Percentiles rank a stretch among this genome's conserved stretches.
Evolutionary conservation across 2,797 vertebrate genomes (phyloP).

Genomic region (Dendrocincla fuliginosa): DNA sequence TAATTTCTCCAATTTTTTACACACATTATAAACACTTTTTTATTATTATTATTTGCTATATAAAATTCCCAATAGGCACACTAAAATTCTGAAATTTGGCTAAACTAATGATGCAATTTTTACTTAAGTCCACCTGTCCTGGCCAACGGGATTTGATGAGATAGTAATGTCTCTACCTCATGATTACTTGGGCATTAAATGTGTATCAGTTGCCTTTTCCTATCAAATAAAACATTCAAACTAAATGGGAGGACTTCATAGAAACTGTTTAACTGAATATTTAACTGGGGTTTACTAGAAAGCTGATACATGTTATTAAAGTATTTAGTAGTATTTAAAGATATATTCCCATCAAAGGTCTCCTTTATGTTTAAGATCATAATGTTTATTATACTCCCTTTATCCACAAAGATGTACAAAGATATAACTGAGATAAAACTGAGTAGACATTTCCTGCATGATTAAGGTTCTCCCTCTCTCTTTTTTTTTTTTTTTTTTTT

Average conservation of each 20-base stretch:
- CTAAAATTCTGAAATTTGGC: background rate
- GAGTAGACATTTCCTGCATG: constrained; percentile 4
- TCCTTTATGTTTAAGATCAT: background rate
- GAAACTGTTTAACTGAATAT: background rate
- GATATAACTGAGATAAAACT: constrained; percentile 1
- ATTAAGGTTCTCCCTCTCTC: background rate
- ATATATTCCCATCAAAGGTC: constrained; percentile 1
- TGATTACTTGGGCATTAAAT: background rate
- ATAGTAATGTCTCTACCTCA: background rate
- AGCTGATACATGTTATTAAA: background rate
- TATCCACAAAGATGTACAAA: background rate
- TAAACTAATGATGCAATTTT: background rate
- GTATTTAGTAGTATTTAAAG: background rate
- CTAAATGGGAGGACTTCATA: constrained; percentile 10
- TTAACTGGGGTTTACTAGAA: background rate
- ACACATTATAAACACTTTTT: background rate
- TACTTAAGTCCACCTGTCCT: background rate
- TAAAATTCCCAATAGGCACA: background rate
- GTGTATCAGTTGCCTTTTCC: background rate
- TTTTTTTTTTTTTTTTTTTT: background rate
- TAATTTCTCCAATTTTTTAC: background rate
- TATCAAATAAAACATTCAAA: constrained; percentile 3
- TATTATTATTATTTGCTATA: background rate
- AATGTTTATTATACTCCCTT: background rate
- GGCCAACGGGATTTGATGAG: background rate